Percentiles rank a stretch among this genome's conserved stretches.
Conservation (phyloP, 2,113 vertebrate species). For the Rostratula benghalensis region DNA sequence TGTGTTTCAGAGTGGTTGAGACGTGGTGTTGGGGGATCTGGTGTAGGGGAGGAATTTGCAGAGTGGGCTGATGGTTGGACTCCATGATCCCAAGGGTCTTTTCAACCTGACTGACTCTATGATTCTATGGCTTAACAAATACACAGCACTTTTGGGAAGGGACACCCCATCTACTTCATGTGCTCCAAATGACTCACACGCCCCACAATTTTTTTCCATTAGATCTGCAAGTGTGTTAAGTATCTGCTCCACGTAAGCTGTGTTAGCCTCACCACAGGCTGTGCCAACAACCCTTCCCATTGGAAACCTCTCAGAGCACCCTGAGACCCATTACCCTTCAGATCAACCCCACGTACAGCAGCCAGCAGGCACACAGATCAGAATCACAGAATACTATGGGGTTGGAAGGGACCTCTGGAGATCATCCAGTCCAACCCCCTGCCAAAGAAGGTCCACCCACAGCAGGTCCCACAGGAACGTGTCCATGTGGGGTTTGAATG, state of each 20-base stretch:
- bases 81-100: too few species aligned
- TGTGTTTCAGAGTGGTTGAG: too few species aligned
- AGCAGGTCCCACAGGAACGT: too few species aligned
- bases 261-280: fast-evolving
- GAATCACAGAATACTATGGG: too few species aligned
- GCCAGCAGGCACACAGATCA: neutral
- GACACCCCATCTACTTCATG: fast-evolving
- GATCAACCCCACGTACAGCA: neutral
- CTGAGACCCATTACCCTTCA: neutral
- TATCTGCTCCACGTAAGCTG: neutral
- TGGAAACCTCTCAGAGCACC: neutral
- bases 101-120: too few species aligned
- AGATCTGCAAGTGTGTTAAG: neutral
- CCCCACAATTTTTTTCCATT: neutral
- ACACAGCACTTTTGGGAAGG: neutral
- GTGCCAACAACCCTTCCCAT: neutral
- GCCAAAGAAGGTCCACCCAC: too few species aligned
- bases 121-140: neutral
- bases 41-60: too few species aligned
- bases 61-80: too few species aligned
- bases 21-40: too few species aligned
- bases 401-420: too few species aligned
- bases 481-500: too few species aligned
- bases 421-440: too few species aligned
- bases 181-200: neutral